Base-by-base conservation (phyloP, 2,113 vertebrate genomes). In the Acanthisitta chloris region DNA sequence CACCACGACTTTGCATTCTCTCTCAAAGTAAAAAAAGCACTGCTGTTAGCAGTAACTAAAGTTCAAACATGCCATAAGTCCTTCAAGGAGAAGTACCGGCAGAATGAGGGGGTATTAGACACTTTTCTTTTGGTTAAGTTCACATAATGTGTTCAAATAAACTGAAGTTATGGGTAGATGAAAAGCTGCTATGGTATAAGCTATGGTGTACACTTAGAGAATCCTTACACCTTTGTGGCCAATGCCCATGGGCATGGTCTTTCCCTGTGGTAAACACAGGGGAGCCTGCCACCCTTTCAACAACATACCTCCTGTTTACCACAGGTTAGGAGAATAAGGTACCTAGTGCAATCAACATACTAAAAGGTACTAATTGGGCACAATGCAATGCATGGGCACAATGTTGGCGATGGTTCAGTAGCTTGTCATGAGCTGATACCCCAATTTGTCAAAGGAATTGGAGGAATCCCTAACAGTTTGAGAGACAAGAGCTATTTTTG, bases 201-300 rank as follows among this genome's bases (percentile, higher is more conserved):
- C 28, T 36, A 26, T 8, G 24, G 31, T 21, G 29, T 31, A 51
- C 1, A 1, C n/a, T 69, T 40, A 67, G 4, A 18, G 21, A 4
- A 38, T 31, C n/a, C 65, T 64, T 40, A 51, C 11, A 49, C 9
- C 24, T 54, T 26, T 28, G 66, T 59, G 70, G 69, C 23, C 78
- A 55, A 10, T 21, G 46, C 34, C 69, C 33, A 33, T 1, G 17
- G 15, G 46, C 77, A 38, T 1, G 5, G 4, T 36, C 49, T 89
- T 45, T 11, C 45, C 28, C 49, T 45, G 12, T 3, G 10, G 17
- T 14, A 29, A 29, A 57, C 1, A 0, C 0, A 81, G 20, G 31
- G 45, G 24, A 96, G 38, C 42, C 15, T 49, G 23, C 8, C 15
- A 13, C 20, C 52, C 29, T 58, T 62, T 25, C 38, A 34, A 34